Conservation (phyloP, 2,888 invertebrate genomes). For the Capitulum mitella region DNA sequence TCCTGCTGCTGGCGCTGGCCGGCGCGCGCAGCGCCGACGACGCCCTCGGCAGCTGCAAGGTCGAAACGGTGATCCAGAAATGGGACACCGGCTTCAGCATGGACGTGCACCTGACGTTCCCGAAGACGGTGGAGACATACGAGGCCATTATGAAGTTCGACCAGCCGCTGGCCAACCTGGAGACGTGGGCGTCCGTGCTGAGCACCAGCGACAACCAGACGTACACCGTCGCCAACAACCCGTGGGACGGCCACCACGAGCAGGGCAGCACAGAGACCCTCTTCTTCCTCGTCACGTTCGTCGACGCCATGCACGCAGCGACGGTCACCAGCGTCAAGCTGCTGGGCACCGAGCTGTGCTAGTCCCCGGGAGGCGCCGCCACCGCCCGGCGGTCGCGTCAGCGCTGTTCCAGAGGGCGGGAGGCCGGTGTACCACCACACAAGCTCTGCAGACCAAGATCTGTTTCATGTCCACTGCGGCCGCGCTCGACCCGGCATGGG, state of each 20-base stretch:
- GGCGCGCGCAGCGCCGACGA: not conserved
- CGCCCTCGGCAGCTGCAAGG: not conserved
- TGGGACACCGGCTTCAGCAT: not conserved
- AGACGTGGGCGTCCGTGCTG: not conserved
- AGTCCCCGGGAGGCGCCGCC: not conserved
- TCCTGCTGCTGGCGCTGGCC: not conserved
- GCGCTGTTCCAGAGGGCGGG: no score
- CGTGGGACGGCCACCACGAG: slow-evolving; percentile 7
- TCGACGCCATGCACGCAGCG: not conserved
- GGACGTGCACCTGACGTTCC: not conserved
- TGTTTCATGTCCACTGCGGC: no score
- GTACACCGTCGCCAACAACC: not conserved
- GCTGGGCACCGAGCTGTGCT: not conserved
- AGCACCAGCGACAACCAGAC: not conserved
- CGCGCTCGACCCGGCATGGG: no score
- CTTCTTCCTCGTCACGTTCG: not conserved
- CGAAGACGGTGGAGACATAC: not conserved
- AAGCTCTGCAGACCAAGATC: no score
- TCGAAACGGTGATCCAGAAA: not conserved
- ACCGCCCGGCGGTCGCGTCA: no score
- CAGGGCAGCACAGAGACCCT: not conserved
- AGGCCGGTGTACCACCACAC: no score
- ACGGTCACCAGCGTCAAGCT: not conserved
- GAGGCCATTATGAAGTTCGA: not conserved
- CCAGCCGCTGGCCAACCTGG: not conserved